Percentiles rank a stretch among this genome's conserved stretches.
These are phyloP conservation scores for Aspidapion aeneum DNA, from an alignment of 2,888 invertebrate species.

Conservation along the genomic window DNA sequence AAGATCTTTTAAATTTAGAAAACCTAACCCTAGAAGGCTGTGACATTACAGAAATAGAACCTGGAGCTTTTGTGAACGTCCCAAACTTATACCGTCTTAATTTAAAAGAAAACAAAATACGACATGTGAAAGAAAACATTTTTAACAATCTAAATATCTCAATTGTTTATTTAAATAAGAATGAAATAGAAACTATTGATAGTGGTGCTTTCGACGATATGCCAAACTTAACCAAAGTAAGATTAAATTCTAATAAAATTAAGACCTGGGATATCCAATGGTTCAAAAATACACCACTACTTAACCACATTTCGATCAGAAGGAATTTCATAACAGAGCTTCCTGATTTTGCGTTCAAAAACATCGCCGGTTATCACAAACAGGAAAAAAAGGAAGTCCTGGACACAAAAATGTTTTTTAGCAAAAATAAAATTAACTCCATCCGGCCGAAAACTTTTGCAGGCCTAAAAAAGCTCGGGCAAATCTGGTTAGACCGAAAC, in stretches of 20 bases:
- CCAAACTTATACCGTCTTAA: conserved; percentile 25
- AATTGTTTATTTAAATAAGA: conserved; percentile 28
- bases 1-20: conserved; percentile 31
- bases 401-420: conserved; percentile 31
- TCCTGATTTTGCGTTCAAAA: conserved; percentile 38
- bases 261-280: conserved; percentile 37
- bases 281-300: conserved; percentile 39
- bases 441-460: conserved; percentile 29
- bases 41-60: conserved; percentile 23
- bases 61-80: conserved; percentile 28
- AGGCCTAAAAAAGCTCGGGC: conserved; percentile 27
- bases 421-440: conserved; percentile 32
- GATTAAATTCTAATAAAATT: conserved; percentile 39
- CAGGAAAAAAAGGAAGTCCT: conserved; percentile 16
- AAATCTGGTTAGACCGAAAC: conserved; percentile 35
- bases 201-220: conserved; percentile 32
- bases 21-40: conserved; percentile 23
- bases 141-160: conserved; percentile 28
- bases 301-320: conserved; percentile 36
- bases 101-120: conserved; percentile 29
- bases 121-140: conserved; percentile 25
- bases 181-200: conserved; percentile 29
- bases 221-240: conserved; percentile 35
- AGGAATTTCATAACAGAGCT: conserved; percentile 36
- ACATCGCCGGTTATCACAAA: conserved; percentile 31